Conservation (phyloP, 2,113 vertebrate species). For the Cyprinodon variegatus region DNA sequence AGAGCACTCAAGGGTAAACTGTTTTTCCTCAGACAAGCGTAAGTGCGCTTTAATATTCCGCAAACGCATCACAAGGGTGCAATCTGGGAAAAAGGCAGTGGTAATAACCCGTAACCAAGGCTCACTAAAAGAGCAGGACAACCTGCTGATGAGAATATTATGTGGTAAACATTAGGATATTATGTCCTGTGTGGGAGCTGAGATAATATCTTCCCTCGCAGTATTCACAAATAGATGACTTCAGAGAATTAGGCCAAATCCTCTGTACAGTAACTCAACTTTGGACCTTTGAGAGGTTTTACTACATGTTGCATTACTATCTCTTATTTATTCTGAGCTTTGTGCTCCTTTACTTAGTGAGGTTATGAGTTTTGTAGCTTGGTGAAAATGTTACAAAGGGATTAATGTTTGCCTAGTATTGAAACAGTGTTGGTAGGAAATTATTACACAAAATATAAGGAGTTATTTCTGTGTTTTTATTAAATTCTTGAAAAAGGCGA, state of each 20-base stretch:
- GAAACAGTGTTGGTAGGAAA: background rate
- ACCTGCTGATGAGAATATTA: conserved; percentile 42
- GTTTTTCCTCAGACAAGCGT: conserved; percentile 59
- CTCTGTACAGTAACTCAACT: conserved; percentile 42
- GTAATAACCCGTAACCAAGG: conserved; percentile 65
- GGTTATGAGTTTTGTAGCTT: background rate
- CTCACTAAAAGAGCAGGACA: conserved; percentile 26
- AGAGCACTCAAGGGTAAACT: conserved; percentile 42
- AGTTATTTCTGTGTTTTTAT: too few relatives aligned
- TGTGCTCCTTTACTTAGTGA: conserved; percentile 76
- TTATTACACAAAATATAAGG: background rate
- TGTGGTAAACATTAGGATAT: conserved; percentile 35
- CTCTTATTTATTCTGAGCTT: conserved; percentile 69
- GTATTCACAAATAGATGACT: conserved; percentile 20
- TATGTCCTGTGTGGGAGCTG: background rate
- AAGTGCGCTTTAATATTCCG: conserved; percentile 52
- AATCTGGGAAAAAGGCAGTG: conserved; percentile 45
- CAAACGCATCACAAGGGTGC: conserved; percentile 49
- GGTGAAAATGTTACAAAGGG: background rate
- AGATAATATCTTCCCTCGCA: conserved; percentile 10
- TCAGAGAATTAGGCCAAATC: conserved; percentile 45
- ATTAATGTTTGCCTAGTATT: background rate
- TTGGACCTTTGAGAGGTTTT: conserved; percentile 55
- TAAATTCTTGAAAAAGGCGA: too few relatives aligned
- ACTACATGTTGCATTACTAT: background rate